These are phyloP conservation scores for Leptopilina clavipes DNA, from an alignment of 1,140 invertebrate species.

Conservation along the genomic window DNA sequence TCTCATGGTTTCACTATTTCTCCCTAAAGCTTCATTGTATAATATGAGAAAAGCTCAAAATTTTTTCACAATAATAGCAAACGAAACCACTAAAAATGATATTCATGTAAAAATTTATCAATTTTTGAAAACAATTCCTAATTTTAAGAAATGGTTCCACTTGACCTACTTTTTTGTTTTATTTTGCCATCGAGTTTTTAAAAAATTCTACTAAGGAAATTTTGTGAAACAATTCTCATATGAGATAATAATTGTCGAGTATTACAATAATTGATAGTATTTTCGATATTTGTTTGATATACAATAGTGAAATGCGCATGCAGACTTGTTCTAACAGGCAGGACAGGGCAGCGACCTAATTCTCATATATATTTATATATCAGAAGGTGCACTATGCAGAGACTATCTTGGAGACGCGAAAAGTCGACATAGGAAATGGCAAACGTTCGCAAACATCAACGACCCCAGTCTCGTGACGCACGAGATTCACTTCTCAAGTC, in stretches of 20 bases:
- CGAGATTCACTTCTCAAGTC: slow-evolving; percentile 50
- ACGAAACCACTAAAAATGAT: too few relatives aligned
- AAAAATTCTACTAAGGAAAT: too few relatives aligned
- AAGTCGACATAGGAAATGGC: slow-evolving; percentile 45
- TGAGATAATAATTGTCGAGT: too few relatives aligned
- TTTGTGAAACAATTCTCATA: too few relatives aligned
- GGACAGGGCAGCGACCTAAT: slow-evolving; percentile 67
- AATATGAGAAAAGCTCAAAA: not conserved
- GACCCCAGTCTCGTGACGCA: slow-evolving; percentile 61
- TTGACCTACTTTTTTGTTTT: too few relatives aligned
- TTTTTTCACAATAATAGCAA: too few relatives aligned
- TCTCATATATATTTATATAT: slow-evolving; percentile 69
- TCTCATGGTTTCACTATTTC: not conserved
- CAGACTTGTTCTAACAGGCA: slow-evolving; percentile 47
- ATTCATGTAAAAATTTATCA: too few relatives aligned
- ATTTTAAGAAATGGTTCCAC: too few relatives aligned
- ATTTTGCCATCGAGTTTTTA: too few relatives aligned
- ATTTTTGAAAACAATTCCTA: too few relatives aligned
- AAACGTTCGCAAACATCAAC: slow-evolving; percentile 30
- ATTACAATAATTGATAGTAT: too few relatives aligned
- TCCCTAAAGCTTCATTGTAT: not conserved
- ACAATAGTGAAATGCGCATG: slow-evolving; percentile 48
- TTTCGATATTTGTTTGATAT: slow-evolving; percentile 35
- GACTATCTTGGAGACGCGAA: slow-evolving; percentile 55
- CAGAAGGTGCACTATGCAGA: slow-evolving; percentile 59